Evolutionary conservation across 2,113 vertebrate species (phyloP), one percentile per base, ranked within the genome.

Genomic region (Notarius quadriscutis): DNA sequence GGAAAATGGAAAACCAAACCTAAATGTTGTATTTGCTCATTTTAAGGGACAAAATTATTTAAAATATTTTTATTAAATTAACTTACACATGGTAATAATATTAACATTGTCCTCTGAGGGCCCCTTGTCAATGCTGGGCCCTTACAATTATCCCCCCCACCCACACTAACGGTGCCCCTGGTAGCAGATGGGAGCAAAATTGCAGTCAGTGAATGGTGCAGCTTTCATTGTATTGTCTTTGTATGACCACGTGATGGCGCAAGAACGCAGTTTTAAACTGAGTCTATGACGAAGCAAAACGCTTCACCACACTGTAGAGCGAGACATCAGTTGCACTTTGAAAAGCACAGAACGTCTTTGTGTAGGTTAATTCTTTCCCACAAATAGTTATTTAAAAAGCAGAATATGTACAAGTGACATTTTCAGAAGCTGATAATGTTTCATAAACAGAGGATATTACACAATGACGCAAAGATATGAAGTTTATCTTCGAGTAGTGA

Each of bases 241-340:
- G 12, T 67, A 2, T 17, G 74, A 2, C 84, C 84, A 86, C 48
- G 48, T 51, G 84, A 57, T 41, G 84, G 84, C 48, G 75, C 74
- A 51, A 79, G 48, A 86, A 14, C 7, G 25, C 69, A 14, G 50
- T 50, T 41, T 48, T 14, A 3, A 72, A 20, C 78, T 7, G n/a
- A 30, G 27, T n/a, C 53, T 72, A 7, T 67, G 22, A 65, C 5
- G 0, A 41, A 50, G 60, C 51, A 50, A 63, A 41, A 7, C 7
- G 1, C 2, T 83, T 27, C 41, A 17, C 8, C 1, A 15, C 81
- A n/a, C 22, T 0, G 18, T 14, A 4, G 15, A 58, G 17, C n/a
- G 27, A 4, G 6, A 67, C 62, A 4, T n/a, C 53, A 55, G 27
- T 30, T 30, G 7, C n/a, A 57, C 25, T 18, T 18, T 7, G 2